A percentile compares a stretch with the other conserved stretches of the same genome.
phyloP scores from a whole-genome alignment of 2,797 vertebrate species.

The Scarus forsteni region DNA sequence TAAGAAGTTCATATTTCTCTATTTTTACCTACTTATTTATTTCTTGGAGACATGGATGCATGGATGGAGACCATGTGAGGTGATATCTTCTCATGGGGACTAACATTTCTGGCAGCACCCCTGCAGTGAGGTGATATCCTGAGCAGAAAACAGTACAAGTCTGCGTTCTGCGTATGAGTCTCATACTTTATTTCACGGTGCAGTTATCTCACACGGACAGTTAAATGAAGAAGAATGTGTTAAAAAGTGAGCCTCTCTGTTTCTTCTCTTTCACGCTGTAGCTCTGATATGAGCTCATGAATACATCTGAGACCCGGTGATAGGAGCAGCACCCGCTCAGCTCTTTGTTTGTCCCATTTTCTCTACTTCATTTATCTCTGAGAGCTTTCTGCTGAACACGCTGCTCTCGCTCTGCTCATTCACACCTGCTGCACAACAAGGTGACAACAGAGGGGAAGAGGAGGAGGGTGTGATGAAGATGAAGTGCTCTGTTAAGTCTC shows the following conservation, averaged over 20 bases:
- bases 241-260: not conserved
- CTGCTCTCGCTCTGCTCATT: not conserved
- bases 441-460: not conserved
- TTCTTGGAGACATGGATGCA: too few species aligned
- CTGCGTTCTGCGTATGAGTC: not conserved
- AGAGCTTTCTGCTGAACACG: constrained; percentile 8
- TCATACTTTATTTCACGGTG: not conserved
- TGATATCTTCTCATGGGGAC: too few species aligned
- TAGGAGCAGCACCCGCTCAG: not conserved
- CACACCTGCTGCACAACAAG: constrained; percentile 6
- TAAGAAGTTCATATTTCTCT: too few species aligned
- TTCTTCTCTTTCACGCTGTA: not conserved
- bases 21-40: too few species aligned
- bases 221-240: not conserved
- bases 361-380: constrained; percentile 10
- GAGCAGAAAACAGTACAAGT: not conserved
- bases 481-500: not conserved
- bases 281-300: not conserved
- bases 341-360: constrained; percentile 16
- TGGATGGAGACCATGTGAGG: too few species aligned
- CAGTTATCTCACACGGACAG: not conserved
- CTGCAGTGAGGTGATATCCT: too few species aligned
- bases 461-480: not conserved
- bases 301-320: not conserved
- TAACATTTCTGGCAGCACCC: too few species aligned